These are phyloP conservation scores for Orestias chungarensis DNA, from an alignment of 2,797 vertebrate species.

Conservation along the genomic window DNA sequence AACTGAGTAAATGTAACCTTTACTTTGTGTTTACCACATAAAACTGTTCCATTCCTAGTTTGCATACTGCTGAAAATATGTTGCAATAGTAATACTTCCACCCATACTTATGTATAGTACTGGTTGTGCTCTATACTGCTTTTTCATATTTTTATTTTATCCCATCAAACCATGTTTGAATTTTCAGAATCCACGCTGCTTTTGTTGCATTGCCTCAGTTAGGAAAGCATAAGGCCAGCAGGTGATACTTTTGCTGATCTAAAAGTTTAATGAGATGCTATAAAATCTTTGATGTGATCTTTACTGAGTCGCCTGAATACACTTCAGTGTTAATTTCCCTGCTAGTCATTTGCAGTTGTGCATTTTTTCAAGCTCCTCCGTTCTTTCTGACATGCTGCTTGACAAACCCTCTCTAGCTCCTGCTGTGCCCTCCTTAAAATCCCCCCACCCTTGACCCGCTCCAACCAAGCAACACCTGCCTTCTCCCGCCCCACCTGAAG, in stretches of 20 bases:
- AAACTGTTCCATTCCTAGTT: neutral
- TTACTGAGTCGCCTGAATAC: neutral
- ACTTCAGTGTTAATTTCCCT: slow-evolving; percentile 8
- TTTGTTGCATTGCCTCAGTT: slow-evolving; percentile 29
- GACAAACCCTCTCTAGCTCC: slow-evolving; percentile 30
- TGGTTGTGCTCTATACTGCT: neutral
- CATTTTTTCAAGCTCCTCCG: slow-evolving; percentile 18
- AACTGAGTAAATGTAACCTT: too few relatives aligned
- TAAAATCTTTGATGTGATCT: slow-evolving; percentile 60
- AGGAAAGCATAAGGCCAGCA: slow-evolving; percentile 54
- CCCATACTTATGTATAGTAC: neutral
- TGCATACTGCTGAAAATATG: neutral
- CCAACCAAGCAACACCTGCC: slow-evolving; percentile 41
- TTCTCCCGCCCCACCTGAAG: slow-evolving; percentile 16
- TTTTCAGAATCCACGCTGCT: slow-evolving; percentile 20
- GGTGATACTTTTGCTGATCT: slow-evolving; percentile 43
- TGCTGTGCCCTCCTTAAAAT: slow-evolving; percentile 33
- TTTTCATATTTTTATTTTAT: neutral
- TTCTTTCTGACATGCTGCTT: slow-evolving; percentile 18
- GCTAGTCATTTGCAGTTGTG: slow-evolving; percentile 2
- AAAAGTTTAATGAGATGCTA: slow-evolving; percentile 59
- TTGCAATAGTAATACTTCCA: neutral
- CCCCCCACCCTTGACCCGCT: slow-evolving; percentile 1
- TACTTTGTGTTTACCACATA: too few relatives aligned
- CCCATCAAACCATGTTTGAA: neutral